Percentiles rank a stretch among this genome's conserved stretches.
phyloP scores from a whole-genome alignment of 2,888 invertebrate genomes.

The Eupithecia inturbata region DNA sequence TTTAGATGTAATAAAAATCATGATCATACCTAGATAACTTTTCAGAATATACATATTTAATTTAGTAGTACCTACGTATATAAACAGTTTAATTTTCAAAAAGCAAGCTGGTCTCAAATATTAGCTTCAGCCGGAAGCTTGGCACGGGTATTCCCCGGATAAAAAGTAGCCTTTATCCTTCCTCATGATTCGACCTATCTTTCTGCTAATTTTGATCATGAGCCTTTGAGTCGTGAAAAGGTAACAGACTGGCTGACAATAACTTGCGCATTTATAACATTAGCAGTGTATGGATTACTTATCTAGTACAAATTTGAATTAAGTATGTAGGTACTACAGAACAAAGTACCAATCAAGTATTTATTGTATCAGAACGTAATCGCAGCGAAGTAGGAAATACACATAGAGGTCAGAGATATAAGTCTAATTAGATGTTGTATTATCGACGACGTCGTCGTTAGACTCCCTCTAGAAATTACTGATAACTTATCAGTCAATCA shows the following conservation, averaged over 20 bases:
- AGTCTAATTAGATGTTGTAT: conserved; percentile 28
- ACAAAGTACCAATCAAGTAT: conserved; percentile 4
- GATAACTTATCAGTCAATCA: neutral
- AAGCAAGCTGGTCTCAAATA: neutral
- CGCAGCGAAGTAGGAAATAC: conserved; percentile 20
- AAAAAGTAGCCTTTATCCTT: neutral
- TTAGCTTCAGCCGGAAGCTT: neutral
- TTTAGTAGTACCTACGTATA: neutral
- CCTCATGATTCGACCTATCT: neutral
- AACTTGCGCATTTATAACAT: neutral
- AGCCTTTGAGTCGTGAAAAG: neutral
- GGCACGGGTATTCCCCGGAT: neutral
- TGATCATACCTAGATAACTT: neutral
- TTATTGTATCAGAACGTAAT: conserved; percentile 6
- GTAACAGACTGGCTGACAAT: too few relatives aligned
- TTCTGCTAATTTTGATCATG: too few relatives aligned
- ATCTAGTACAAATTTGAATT: neutral
- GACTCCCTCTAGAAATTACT: conserved; percentile 14
- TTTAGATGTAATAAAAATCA: neutral
- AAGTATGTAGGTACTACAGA: neutral
- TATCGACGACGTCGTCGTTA: conserved; percentile 21
- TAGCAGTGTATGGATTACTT: neutral
- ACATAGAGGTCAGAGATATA: conserved; percentile 22
- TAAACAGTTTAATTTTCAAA: neutral
- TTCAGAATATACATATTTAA: neutral